Percentiles rank a stretch among this genome's conserved stretches.
phyloP scores from a whole-genome alignment of 2,113 vertebrate species.

The Tachysurus vachellii region DNA sequence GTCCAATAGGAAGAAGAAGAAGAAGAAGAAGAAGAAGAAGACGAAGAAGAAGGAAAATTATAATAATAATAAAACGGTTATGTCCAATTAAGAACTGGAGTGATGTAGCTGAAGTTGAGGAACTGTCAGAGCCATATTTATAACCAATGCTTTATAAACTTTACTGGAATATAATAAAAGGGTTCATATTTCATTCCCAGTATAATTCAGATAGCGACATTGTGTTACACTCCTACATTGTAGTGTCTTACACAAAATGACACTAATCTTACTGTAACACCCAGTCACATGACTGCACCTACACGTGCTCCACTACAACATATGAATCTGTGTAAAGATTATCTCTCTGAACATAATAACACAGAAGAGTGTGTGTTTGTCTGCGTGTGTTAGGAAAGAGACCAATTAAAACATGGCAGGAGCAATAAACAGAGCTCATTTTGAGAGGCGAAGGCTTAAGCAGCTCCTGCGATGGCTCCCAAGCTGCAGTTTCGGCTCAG shows the following conservation, averaged over 20 bases:
- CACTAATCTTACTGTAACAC: not conserved
- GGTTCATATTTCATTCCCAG: too few relatives aligned
- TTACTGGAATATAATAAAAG: too few relatives aligned
- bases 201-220: not conserved
- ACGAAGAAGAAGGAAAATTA: too few relatives aligned
- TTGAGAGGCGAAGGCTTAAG: slow-evolving; percentile 62
- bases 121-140: not conserved
- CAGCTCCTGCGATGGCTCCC: slow-evolving; percentile 67
- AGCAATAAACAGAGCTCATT: slow-evolving; percentile 70
- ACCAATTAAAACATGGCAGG: slow-evolving; percentile 64
- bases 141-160: not conserved
- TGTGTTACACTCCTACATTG: not conserved
- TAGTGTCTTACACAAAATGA: not conserved
- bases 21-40: too few relatives aligned
- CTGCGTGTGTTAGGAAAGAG: slow-evolving; percentile 54
- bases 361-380: slow-evolving; percentile 50
- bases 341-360: not conserved
- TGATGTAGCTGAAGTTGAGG: not conserved
- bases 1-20: too few relatives aligned
- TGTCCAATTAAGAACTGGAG: not conserved
- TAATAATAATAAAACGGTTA: not conserved
- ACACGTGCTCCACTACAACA: not conserved
- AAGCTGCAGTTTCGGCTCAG: slow-evolving; percentile 63
- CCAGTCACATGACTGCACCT: not conserved
- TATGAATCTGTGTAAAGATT: not conserved